A percentile compares a stretch with the other conserved stretches of the same genome.
Evolutionary conservation across 2,888 invertebrate genomes (phyloP).

Genomic region (Myathropa florea): DNA sequence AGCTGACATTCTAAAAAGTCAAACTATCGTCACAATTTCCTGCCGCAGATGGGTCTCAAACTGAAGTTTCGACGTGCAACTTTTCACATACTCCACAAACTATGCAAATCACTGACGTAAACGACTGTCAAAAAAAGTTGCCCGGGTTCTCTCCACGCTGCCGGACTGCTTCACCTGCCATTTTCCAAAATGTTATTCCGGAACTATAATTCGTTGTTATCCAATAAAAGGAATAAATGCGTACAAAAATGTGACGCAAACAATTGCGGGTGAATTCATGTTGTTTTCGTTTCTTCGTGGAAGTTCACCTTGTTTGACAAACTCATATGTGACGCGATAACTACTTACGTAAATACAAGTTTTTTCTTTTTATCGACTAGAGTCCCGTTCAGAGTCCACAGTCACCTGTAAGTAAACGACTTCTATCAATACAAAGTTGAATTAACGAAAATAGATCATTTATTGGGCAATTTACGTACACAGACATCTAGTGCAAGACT

Average conservation of each 20-base stretch:
- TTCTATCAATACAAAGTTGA: not conserved
- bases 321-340: conserved; percentile 15
- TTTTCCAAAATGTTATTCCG: not conserved
- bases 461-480: not conserved
- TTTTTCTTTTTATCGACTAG: not conserved
- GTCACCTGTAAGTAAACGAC: not conserved
- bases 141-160: not conserved
- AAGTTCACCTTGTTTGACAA: conserved; percentile 3
- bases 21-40: not conserved
- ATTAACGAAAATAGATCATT: not conserved
- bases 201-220: not conserved
- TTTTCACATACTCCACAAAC: not conserved
- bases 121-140: not conserved
- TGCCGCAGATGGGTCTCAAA: not conserved
- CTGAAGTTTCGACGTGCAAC: conserved; percentile 9
- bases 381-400: not conserved
- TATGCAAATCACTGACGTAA: conserved; percentile 14
- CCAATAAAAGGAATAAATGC: conserved; percentile 18
- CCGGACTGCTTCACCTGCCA: not conserved
- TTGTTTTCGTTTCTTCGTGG: not conserved
- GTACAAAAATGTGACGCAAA: conserved; percentile 33
- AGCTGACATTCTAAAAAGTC: not conserved
- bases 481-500: not conserved
- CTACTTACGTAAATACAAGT: conserved; percentile 15
- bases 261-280: conserved; percentile 6